A percentile compares a stretch with the other conserved stretches of the same genome.
Evolutionary conservation across 2,888 invertebrate genomes (phyloP).

Genomic region (Drosophila monieri): DNA sequence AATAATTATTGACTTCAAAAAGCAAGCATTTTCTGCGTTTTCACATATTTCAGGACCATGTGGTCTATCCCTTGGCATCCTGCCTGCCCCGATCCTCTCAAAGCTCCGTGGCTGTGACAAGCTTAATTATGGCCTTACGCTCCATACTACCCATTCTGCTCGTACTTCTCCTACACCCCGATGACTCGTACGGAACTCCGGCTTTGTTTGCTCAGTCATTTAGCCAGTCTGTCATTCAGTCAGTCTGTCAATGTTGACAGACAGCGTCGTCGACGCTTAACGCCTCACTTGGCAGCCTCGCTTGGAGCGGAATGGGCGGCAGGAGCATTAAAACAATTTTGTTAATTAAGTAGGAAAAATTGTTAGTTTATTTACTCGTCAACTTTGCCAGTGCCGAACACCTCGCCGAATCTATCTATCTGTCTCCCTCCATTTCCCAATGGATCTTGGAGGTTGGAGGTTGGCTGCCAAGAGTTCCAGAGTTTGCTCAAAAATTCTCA

Average conservation of each 20-base stretch:
- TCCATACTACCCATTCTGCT: conserved; percentile 1
- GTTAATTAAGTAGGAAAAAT: conserved; percentile 79
- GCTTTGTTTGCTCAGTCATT: conserved; percentile 70
- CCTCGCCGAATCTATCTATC: conserved; percentile 34
- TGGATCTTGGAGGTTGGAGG: conserved; percentile 43
- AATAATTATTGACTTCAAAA: neutral
- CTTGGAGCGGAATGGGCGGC: conserved; percentile 19
- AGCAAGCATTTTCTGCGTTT: neutral
- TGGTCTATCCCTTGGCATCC: conserved; percentile 5
- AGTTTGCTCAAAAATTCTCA: conserved; percentile 74
- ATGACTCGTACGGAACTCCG: conserved; percentile 30
- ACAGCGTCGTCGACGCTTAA: conserved; percentile 41
- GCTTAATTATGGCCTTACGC: conserved; percentile 67
- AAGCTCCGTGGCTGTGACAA: conserved; percentile 45
- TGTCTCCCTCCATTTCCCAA: conserved; percentile 28
- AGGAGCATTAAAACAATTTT: conserved; percentile 76
- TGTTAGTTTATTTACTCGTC: conserved; percentile 78
- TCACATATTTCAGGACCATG: neutral
- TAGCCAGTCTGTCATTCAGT: conserved; percentile 51
- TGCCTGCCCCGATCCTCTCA: neutral
- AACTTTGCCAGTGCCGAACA: conserved; percentile 66
- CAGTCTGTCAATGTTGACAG: conserved; percentile 53
- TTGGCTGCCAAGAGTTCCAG: conserved; percentile 58
- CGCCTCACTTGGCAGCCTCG: conserved; percentile 63
- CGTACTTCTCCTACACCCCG: neutral